These are phyloP conservation scores for Arrhopalites spinosus DNA, from an alignment of 2,888 invertebrate species.

Conservation along the genomic window DNA sequence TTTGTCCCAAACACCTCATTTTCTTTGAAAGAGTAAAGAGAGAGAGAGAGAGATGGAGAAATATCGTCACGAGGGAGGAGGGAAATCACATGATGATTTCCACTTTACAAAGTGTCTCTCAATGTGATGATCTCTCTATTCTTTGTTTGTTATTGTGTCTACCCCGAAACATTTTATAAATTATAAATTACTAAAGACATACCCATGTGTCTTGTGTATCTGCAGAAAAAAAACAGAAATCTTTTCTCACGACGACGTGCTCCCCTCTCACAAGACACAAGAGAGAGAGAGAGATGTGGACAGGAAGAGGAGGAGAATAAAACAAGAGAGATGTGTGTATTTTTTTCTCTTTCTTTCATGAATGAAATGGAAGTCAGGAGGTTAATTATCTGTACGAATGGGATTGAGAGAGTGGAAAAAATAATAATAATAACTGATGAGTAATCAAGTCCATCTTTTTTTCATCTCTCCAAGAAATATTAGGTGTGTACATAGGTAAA, in stretches of 20 bases:
- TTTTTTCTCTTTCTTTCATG: not conserved
- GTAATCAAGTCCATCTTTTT: too few species aligned
- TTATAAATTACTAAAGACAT: too few species aligned
- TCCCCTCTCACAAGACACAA: not conserved
- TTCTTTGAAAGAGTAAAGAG: not conserved
- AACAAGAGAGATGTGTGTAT: not conserved
- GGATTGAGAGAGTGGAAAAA: too few species aligned
- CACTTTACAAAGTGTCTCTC: not conserved
- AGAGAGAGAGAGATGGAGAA: not conserved
- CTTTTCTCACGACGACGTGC: not conserved
- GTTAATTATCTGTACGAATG: not conserved
- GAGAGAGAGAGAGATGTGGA: not conserved
- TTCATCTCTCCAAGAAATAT: too few species aligned
- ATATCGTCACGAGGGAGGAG: not conserved
- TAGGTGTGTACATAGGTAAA: too few species aligned
- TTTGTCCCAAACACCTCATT: not conserved
- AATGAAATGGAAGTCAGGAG: slow-evolving; percentile 12
- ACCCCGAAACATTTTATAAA: too few species aligned
- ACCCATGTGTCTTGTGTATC: too few species aligned
- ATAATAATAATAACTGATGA: too few species aligned
- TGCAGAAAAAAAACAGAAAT: not conserved
- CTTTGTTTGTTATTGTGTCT: too few species aligned
- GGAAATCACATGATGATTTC: not conserved
- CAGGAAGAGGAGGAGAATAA: not conserved
- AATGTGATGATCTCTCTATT: too few species aligned